Evolutionary conservation across 1,140 invertebrate genomes (phyloP).

Genomic region (Cydia amplana): DNA sequence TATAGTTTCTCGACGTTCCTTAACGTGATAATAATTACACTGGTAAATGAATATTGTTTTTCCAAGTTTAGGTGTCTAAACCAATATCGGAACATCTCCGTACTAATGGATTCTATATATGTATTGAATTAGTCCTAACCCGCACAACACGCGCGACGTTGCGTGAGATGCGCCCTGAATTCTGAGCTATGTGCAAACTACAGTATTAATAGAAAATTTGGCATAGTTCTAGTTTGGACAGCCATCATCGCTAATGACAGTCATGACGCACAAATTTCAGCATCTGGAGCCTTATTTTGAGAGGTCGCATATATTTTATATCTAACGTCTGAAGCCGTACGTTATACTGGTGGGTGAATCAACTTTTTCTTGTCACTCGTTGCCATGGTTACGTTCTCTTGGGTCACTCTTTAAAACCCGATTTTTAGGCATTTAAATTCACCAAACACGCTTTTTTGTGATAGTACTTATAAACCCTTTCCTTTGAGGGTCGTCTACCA

Average conservation of each 20-base stretch:
- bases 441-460: too few species aligned
- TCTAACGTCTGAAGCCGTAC: neutral
- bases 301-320: neutral
- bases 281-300: constrained; percentile 3
- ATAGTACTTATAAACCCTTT: too few species aligned
- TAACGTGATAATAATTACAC: too few species aligned
- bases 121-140: constrained; percentile 16
- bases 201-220: constrained; percentile 29
- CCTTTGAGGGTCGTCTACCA: too few species aligned
- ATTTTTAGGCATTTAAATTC: too few species aligned
- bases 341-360: too few species aligned
- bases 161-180: constrained; percentile 12
- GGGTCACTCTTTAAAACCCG: too few species aligned
- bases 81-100: neutral
- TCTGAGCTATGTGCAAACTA: neutral
- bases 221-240: constrained; percentile 16
- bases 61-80: neutral
- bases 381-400: too few species aligned
- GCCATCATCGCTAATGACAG: constrained; percentile 10
- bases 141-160: constrained; percentile 23
- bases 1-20: too few species aligned
- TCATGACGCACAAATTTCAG: neutral
- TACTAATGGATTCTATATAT: neutral
- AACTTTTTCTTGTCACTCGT: too few species aligned
- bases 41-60: neutral